Percentiles rank a stretch among this genome's conserved stretches.
These are phyloP conservation scores for Anoplius nigerrimus DNA, from an alignment of 2,888 invertebrate genomes.

Conservation along the genomic window DNA sequence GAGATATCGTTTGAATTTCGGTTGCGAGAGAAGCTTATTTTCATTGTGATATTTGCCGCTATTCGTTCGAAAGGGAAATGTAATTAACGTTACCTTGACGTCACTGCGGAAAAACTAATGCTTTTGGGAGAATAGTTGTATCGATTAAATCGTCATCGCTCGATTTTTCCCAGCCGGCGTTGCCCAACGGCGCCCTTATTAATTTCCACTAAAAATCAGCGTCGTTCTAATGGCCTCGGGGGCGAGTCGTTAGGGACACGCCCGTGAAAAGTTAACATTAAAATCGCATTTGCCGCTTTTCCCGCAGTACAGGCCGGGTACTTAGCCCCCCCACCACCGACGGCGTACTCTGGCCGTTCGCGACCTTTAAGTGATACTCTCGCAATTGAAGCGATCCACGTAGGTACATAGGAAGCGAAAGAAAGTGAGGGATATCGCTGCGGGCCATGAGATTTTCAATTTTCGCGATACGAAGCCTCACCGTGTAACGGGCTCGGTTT, in stretches of 20 bases:
- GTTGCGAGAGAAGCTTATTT: no score
- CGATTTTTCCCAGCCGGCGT: constrained; percentile 15
- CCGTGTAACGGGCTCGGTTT: no score
- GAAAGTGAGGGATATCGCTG: neutral
- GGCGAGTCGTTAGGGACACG: constrained; percentile 45
- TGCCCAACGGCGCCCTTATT: neutral
- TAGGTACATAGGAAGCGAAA: neutral
- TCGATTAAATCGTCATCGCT: constrained; percentile 27
- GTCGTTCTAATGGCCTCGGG: neutral
- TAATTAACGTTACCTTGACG: no score
- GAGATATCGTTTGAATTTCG: no score
- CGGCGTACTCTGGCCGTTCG: neutral
- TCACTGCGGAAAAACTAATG: no score
- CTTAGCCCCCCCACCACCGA: neutral
- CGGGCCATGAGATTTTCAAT: no score
- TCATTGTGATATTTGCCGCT: no score
- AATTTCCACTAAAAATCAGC: no score
- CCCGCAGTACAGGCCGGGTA: constrained; percentile 13
- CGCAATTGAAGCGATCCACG: neutral
- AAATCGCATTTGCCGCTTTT: constrained; percentile 57
- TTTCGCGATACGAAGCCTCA: neutral
- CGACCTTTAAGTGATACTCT: no score
- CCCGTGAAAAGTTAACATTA: constrained; percentile 50
- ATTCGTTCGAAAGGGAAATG: no score
- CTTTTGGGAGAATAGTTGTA: no score